Evolutionary conservation across 2,113 vertebrate genomes (phyloP), one percentile per base, ranked within the genome.

Genomic region (Alethe castanea): DNA sequence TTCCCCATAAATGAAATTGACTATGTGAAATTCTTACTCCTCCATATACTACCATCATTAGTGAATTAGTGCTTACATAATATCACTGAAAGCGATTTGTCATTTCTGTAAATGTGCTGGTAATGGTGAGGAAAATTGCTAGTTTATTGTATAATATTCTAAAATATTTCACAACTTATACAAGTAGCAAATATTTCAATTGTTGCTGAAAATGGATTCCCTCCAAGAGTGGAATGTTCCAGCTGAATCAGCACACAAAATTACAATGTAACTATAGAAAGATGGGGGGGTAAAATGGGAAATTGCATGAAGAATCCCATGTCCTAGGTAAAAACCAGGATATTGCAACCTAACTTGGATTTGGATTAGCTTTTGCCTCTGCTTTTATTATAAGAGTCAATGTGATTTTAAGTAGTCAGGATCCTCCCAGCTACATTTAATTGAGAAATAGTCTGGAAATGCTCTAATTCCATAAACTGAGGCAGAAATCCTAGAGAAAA

Each of bases 231-330:
- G 6, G 54, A 88, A 81, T 2, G 1, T 45, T 31, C 20, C 50
- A 72, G 62, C 31, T 72, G n/a, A 95, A 71, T 79, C 66, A 79
- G 69, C 44, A 61, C 40, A 61, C 9, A 54, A 33, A 69, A 67
- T 77, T 76, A 31, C 31, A 40, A 38, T 40, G 2, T 19, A 70
- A 54, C 23, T 52, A 17, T 24, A 35, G 61, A 31, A 82, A 52
- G 48, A 35, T 8, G 8, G 1, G 4, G 9, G 9, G 1, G 0
- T 64, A 44, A 6, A 22, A 31, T 5, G 3, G 20, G 26, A 36
- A 85, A 44, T 31, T 78, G 18, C 33, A 15, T 56, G 31, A 88
- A 76, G 33, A 82, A 73, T 73, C 14, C 29, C 5, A 19, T 9
- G 29, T 40, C n/a, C 48, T 38, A 52, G 14, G 62, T 57, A 88